These are phyloP conservation scores for Sterna hirundo DNA, from an alignment of 2,113 vertebrate genomes.

Conservation along the genomic window DNA sequence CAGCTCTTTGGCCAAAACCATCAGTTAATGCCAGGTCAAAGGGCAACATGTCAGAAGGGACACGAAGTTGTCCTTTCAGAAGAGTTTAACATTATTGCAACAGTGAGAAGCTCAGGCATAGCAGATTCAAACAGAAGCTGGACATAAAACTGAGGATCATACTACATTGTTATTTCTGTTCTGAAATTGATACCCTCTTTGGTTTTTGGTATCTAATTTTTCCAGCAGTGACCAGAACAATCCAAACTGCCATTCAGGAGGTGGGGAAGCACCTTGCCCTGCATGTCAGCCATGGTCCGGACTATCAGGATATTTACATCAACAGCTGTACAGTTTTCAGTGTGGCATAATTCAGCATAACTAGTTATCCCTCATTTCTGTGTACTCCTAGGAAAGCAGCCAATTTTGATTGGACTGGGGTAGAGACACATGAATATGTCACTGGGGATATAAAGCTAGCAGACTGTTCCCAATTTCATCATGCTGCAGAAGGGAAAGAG, in stretches of 20 bases:
- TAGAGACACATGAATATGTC: background rate
- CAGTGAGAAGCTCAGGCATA: background rate
- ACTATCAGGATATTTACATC: background rate
- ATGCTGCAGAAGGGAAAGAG: background rate
- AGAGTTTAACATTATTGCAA: background rate
- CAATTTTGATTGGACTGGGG: background rate
- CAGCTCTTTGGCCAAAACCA: background rate
- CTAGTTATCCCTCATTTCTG: background rate
- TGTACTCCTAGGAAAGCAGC: background rate
- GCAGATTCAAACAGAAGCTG: background rate
- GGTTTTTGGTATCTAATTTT: background rate
- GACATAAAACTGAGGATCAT: background rate
- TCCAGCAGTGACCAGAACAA: background rate
- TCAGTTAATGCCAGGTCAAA: background rate
- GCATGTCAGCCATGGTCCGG: accelerated
- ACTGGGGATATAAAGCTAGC: background rate
- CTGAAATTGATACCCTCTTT: background rate
- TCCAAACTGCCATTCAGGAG: background rate
- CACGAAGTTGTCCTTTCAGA: accelerated
- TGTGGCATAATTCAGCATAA: background rate
- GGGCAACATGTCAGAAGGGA: background rate
- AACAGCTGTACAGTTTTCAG: background rate
- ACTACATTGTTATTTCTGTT: background rate
- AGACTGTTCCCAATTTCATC: background rate
- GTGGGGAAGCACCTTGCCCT: background rate